Evolutionary conservation across 2,113 vertebrate species (phyloP).

Genomic region (Hirundichthys speculiger): DNA sequence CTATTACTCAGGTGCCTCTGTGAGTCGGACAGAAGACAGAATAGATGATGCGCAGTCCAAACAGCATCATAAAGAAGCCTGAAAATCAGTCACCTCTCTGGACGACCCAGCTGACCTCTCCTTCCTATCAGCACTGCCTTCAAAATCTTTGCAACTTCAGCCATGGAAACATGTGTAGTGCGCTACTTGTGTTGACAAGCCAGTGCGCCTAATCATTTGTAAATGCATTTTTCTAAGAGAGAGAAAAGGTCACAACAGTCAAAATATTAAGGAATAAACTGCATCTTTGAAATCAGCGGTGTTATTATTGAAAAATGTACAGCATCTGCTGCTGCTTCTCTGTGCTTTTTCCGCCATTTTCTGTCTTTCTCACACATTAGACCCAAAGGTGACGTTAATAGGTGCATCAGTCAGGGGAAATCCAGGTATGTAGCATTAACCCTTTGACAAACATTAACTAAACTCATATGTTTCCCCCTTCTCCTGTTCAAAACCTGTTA

Average conservation of each 20-base stretch:
- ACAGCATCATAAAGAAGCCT: slow-evolving; percentile 37
- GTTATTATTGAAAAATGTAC: neutral
- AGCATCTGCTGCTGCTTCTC: slow-evolving; percentile 1
- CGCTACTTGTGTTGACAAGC: neutral
- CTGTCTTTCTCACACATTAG: slow-evolving; percentile 17
- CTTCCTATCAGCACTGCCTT: slow-evolving; percentile 5
- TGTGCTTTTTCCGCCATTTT: neutral
- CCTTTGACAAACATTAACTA: too few species aligned
- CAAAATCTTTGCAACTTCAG: slow-evolving; percentile 2
- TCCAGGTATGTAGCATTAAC: slow-evolving; percentile 30
- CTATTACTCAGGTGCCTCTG: slow-evolving; percentile 43
- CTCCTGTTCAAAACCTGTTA: neutral
- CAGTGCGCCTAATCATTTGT: neutral
- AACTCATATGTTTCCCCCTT: too few species aligned
- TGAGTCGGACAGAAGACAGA: slow-evolving; percentile 19
- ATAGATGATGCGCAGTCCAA: slow-evolving; percentile 43
- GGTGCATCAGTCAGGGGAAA: slow-evolving; percentile 53
- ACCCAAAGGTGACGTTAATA: slow-evolving; percentile 39
- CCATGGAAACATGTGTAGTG: neutral
- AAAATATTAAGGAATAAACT: neutral
- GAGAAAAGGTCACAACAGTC: neutral
- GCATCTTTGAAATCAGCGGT: neutral
- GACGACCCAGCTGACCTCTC: slow-evolving; percentile 21
- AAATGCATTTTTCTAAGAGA: neutral
- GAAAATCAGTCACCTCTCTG: slow-evolving; percentile 18